These are phyloP conservation scores for Sialia sialis DNA, from an alignment of 2,113 vertebrate species.

Conservation along the genomic window DNA sequence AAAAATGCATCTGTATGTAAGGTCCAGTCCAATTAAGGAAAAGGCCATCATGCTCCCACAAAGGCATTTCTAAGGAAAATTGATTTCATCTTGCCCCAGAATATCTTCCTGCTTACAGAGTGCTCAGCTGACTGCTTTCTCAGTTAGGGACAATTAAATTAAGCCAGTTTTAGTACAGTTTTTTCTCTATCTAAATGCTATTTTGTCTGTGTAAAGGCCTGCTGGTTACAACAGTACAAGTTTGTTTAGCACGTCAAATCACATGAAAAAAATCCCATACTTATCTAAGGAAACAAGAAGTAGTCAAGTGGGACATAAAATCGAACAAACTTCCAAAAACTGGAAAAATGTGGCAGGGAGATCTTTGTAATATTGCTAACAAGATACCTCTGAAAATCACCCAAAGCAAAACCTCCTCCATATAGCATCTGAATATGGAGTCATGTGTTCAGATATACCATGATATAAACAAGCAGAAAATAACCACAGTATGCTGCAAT, in stretches of 20 bases:
- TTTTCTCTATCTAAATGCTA: background rate
- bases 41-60: background rate
- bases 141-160: background rate
- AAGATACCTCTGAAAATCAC: background rate
- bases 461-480: background rate
- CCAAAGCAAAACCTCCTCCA: background rate
- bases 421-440: background rate
- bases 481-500: background rate
- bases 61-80: background rate
- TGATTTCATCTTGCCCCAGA: background rate
- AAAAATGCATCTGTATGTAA: background rate
- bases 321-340: background rate
- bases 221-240: background rate
- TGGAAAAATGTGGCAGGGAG: background rate
- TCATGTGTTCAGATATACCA: background rate
- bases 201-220: background rate
- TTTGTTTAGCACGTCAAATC: background rate
- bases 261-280: background rate
- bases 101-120: background rate
- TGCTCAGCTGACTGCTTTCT: background rate
- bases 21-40: background rate
- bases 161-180: background rate
- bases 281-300: background rate
- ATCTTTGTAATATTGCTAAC: background rate
- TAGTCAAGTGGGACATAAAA: background rate